Evolutionary conservation across 2,113 vertebrate species (phyloP).

Genomic region (Physeter macrocephalus): DNA sequence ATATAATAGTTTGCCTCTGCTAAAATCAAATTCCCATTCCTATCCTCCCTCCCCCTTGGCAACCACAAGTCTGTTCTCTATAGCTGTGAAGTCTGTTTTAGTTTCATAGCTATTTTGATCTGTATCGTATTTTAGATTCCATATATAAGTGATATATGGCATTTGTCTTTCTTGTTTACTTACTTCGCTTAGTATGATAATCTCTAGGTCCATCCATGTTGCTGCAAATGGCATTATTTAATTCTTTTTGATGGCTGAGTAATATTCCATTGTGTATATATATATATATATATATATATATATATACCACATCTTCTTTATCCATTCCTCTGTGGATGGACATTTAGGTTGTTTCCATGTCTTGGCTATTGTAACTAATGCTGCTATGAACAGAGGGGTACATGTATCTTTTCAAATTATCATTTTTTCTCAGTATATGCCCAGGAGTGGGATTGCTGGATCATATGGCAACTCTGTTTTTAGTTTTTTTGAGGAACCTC

Average conservation of each 20-base stretch:
- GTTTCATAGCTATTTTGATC: background rate
- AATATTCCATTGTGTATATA: background rate
- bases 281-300: too few relatives aligned
- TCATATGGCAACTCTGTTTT: background rate
- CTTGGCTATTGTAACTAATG: background rate
- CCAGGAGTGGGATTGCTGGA: background rate
- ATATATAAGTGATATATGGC: background rate
- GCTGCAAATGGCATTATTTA: background rate
- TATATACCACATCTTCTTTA: background rate
- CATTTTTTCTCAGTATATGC: background rate
- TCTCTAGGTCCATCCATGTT: background rate
- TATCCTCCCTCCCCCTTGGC: background rate
- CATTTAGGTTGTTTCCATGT: background rate
- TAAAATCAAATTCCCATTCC: background rate
- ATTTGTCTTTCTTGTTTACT: background rate
- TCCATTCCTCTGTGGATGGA: background rate
- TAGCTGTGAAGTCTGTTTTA: background rate
- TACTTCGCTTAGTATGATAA: background rate
- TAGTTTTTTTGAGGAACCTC: background rate
- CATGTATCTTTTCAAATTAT: background rate
- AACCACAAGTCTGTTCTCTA: background rate
- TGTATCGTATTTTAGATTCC: background rate
- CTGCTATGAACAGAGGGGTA: background rate
- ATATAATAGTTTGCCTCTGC: background rate
- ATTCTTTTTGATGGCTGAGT: background rate